These are phyloP conservation scores for Melieria crassipennis DNA, from an alignment of 2,888 invertebrate genomes.

Conservation along the genomic window DNA sequence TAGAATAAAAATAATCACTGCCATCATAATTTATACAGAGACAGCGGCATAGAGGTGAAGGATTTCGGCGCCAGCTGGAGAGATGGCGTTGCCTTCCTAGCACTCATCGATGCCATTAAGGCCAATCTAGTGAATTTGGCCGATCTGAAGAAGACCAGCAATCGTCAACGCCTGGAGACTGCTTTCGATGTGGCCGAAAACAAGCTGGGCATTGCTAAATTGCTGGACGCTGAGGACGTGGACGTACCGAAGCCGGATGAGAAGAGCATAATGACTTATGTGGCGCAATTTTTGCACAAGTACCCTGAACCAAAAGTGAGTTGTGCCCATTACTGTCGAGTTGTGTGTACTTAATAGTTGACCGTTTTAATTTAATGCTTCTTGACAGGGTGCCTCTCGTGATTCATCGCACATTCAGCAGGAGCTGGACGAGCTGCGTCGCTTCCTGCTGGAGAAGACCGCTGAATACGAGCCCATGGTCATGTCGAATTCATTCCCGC, in stretches of 20 bases:
- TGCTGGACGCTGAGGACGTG: conserved; percentile 95
- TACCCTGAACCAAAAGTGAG: conserved; percentile 84
- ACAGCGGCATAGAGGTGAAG: conserved; percentile 86
- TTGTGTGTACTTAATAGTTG: not conserved
- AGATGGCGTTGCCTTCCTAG: conserved; percentile 94
- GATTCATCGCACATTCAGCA: conserved; percentile 82
- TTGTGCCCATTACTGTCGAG: not conserved
- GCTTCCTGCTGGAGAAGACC: conserved; percentile 85
- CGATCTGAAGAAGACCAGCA: conserved; percentile 79
- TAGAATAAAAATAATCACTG: no score
- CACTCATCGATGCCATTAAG: conserved; percentile 93
- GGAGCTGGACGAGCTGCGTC: conserved; percentile 81
- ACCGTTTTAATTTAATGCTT: conserved; percentile 13
- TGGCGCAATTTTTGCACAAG: conserved; percentile 96
- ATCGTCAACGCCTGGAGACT: conserved; percentile 85
- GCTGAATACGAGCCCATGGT: conserved; percentile 81
- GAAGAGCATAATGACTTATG: conserved; percentile 98
- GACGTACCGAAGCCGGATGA: conserved; percentile 97
- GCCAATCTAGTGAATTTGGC: conserved; percentile 91
- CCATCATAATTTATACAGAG: conserved; percentile 68
- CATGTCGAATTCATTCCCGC: conserved; percentile 77
- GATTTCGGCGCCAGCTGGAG: conserved; percentile 97
- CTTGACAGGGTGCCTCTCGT: conserved; percentile 72
- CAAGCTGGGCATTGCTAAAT: conserved; percentile 88
- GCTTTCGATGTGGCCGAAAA: conserved; percentile 93